Conservation (phyloP, 2,113 vertebrate genomes). For the Sander lucioperca region DNA sequence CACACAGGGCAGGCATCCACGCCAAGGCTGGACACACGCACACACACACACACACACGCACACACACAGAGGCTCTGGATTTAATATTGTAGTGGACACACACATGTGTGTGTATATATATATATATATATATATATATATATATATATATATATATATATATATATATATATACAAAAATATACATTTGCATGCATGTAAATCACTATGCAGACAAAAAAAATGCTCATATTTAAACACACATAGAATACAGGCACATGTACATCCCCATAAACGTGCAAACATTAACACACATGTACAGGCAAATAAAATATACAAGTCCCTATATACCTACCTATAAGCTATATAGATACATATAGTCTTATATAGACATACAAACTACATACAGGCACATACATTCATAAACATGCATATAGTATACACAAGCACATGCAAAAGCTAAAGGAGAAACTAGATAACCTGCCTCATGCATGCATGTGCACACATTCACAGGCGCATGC, state of each 20-base stretch:
- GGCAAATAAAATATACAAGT: conserved; percentile 7
- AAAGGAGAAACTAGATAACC: conserved; percentile 58
- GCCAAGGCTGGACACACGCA: conserved; percentile 17
- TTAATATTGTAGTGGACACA: background rate
- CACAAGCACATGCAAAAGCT: conserved; percentile 28
- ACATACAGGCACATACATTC: conserved; percentile 19
- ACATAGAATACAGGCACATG: background rate
- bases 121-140: too few species aligned
- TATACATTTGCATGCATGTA: conserved; percentile 13
- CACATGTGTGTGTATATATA: too few species aligned
- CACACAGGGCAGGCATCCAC: background rate
- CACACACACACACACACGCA: background rate
- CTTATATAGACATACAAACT: conserved; percentile 3
- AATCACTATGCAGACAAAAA: background rate
- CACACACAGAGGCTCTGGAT: background rate
- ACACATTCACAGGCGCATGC: conserved; percentile 30
- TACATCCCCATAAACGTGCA: background rate
- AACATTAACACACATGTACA: conserved; percentile 13
- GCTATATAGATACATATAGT: background rate
- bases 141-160: background rate
- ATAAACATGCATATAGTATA: conserved; percentile 17
- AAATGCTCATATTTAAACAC: background rate
- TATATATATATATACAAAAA: background rate
- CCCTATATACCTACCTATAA: background rate
- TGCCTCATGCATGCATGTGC: conserved; percentile 41